phyloP scores from a whole-genome alignment of 2,888 invertebrate species.

The Rhagonycha lutea region DNA sequence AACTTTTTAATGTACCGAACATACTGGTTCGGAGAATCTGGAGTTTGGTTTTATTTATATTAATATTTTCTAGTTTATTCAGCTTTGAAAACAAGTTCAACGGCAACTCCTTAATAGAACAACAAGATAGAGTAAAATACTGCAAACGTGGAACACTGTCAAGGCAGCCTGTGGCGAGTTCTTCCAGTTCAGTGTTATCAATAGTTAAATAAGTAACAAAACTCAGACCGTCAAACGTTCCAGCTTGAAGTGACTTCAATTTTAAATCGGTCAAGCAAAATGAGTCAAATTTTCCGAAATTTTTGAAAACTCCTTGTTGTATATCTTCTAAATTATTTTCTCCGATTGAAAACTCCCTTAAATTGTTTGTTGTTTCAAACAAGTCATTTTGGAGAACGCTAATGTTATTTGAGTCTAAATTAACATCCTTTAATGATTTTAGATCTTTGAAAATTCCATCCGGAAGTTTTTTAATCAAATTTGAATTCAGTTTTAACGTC shows the following conservation, averaged over 20 bases:
- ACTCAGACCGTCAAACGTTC: background rate
- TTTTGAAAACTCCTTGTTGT: background rate
- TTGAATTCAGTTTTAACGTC: background rate
- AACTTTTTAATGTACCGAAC: background rate
- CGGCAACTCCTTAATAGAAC: background rate
- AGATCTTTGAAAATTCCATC: background rate
- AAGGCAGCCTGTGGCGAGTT: background rate
- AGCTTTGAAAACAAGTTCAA: background rate
- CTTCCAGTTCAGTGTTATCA: background rate
- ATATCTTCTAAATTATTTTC: slow-evolving; percentile 4
- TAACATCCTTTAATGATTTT: background rate
- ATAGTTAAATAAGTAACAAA: background rate
- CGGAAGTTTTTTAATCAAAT: background rate
- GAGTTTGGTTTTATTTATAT: slow-evolving; percentile 4
- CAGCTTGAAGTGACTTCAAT: background rate
- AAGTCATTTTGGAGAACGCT: background rate
- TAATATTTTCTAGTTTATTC: background rate
- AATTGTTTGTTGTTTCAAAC: background rate
- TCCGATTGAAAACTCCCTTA: background rate
- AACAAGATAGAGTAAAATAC: background rate
- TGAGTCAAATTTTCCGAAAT: background rate
- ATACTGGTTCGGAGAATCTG: background rate
- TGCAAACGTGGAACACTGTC: background rate
- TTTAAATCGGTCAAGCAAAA: background rate
- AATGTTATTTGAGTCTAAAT: background rate